A percentile compares a stretch with the other conserved stretches of the same genome.
These are phyloP conservation scores for Andrena hattorfiana DNA, from an alignment of 2,888 invertebrate genomes.

Conservation along the genomic window DNA sequence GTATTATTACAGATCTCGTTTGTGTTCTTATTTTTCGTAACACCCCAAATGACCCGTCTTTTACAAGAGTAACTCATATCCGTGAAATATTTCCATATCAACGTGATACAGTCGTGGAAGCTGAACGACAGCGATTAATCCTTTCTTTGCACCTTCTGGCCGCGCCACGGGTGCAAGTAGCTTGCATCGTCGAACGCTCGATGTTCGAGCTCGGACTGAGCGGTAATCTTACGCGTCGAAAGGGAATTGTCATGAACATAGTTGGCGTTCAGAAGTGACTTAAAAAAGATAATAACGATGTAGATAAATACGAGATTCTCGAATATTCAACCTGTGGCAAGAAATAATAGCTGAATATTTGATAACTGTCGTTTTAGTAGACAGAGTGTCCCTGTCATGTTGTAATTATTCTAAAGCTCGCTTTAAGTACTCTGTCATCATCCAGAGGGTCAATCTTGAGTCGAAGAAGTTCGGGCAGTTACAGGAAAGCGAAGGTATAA, in stretches of 20 bases:
- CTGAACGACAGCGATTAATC: neutral
- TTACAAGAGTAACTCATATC: slow-evolving; percentile 7
- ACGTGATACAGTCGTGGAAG: neutral
- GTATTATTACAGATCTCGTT: neutral
- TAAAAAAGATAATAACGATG: slow-evolving; percentile 31
- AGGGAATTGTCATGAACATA: slow-evolving; percentile 40
- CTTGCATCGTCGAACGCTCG: slow-evolving; percentile 19
- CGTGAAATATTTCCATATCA: slow-evolving; percentile 31
- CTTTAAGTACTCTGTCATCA: slow-evolving; percentile 28
- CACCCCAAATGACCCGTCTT: neutral
- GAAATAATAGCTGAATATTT: slow-evolving; percentile 31
- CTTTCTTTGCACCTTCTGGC: slow-evolving; percentile 17
- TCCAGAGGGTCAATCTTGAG: neutral
- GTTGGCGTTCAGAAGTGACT: slow-evolving; percentile 47
- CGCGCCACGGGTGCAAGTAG: slow-evolving; percentile 24
- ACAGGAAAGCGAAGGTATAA: neutral
- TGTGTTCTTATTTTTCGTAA: neutral
- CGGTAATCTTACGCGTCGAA: slow-evolving; percentile 20
- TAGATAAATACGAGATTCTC: slow-evolving; percentile 12
- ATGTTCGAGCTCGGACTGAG: slow-evolving; percentile 20
- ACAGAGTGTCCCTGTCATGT: slow-evolving; percentile 14
- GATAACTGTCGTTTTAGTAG: slow-evolving; percentile 21
- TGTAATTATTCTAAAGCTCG: slow-evolving; percentile 30
- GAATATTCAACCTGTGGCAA: slow-evolving; percentile 17
- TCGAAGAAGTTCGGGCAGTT: neutral